A percentile compares a stretch with the other conserved stretches of the same genome.
Conservation (phyloP, 1,140 invertebrate genomes). For the Phortica variegata region DNA sequence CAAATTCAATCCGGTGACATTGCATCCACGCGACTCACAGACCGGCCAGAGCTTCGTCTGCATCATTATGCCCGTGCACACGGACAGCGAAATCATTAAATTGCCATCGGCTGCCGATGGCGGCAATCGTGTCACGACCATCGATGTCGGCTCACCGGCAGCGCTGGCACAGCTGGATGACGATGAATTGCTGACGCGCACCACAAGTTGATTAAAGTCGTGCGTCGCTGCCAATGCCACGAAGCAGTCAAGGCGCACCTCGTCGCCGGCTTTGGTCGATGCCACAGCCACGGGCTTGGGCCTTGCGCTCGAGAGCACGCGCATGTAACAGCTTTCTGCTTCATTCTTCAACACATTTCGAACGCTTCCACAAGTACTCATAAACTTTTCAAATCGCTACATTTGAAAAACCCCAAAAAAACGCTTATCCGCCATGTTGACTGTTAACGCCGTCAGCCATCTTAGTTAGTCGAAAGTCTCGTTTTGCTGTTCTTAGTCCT, state of each 20-base stretch:
- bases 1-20: slow-evolving; percentile 83
- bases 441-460: too few species aligned
- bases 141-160: slow-evolving; percentile 63
- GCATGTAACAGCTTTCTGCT: slow-evolving; percentile 27
- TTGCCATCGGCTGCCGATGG: slow-evolving; percentile 61
- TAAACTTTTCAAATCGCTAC: too few species aligned
- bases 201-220: slow-evolving; percentile 46
- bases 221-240: not conserved
- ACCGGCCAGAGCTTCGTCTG: slow-evolving; percentile 87
- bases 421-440: too few species aligned
- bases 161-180: slow-evolving; percentile 43
- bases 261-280: slow-evolving; percentile 16
- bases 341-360: too few species aligned
- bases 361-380: too few species aligned
- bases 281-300: slow-evolving; percentile 15
- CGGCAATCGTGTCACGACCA: slow-evolving; percentile 65
- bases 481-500: too few species aligned
- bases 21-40: slow-evolving; percentile 77
- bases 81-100: slow-evolving; percentile 67
- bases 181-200: slow-evolving; percentile 42
- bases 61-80: slow-evolving; percentile 84
- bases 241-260: slow-evolving; percentile 8
- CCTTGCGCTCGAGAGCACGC: slow-evolving; percentile 37
- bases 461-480: too few species aligned
- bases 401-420: too few species aligned